A percentile compares a stretch with the other conserved stretches of the same genome.
Conservation (phyloP, 2,888 invertebrate species). For the Perizoma affinitatum region DNA sequence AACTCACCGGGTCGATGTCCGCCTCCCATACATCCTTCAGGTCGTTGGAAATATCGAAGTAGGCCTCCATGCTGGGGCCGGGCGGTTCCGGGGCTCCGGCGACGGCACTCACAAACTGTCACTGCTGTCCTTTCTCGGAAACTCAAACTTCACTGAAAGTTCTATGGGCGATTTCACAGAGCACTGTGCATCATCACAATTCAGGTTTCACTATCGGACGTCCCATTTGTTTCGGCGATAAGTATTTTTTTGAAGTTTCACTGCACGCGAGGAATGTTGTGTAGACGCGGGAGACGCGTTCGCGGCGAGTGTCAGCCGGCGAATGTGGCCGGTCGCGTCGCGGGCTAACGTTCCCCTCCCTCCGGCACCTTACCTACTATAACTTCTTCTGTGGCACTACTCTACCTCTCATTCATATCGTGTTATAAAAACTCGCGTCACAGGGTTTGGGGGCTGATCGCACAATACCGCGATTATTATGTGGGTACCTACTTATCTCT, state of each 20-base stretch:
- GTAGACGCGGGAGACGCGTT: constrained; percentile 44
- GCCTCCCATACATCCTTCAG: constrained; percentile 93
- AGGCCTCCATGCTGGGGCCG: constrained; percentile 87
- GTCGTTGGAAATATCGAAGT: constrained; percentile 90
- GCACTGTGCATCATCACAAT: constrained; percentile 73
- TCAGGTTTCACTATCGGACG: constrained; percentile 75
- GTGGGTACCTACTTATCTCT: constrained; percentile 46
- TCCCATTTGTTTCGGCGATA: constrained; percentile 74
- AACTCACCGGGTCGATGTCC: constrained; percentile 92
- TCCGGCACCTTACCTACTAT: constrained; percentile 35
- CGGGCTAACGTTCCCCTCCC: constrained; percentile 45
- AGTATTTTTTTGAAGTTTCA: constrained; percentile 71
- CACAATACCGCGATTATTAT: constrained; percentile 58
- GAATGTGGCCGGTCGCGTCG: constrained; percentile 58
- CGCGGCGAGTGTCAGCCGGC: constrained; percentile 68
- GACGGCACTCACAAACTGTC: constrained; percentile 71
- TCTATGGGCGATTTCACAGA: constrained; percentile 54
- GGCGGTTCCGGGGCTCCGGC: constrained; percentile 65
- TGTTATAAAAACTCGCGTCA: constrained; percentile 60
- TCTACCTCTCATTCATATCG: constrained; percentile 73
- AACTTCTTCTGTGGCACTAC: constrained; percentile 25
- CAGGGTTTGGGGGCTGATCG: constrained; percentile 53
- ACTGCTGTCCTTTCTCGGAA: constrained; percentile 63
- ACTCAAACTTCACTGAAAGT: constrained; percentile 57
- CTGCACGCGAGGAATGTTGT: constrained; percentile 70